Evolutionary conservation across 1,140 invertebrate genomes (phyloP), one percentile per base, ranked within the genome.

Genomic region (Lucilia sericata): DNA sequence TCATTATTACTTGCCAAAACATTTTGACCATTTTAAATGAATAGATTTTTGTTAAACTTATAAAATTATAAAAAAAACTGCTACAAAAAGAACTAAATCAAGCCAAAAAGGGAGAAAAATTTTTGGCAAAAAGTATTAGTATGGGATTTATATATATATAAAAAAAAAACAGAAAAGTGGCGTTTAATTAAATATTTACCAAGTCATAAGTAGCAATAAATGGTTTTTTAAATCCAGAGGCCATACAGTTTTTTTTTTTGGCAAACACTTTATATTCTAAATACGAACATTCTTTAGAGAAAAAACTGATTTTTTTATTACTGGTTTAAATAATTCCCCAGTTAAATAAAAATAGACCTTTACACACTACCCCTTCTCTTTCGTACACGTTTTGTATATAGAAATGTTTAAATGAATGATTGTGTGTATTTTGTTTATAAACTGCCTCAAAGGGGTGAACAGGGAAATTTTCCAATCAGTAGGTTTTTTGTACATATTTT

Each of bases 141-240:
- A 10, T 9, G 60, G 19, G 60, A 70, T 70, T 21, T 2, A 21
- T 19, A 70, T n/a, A n/a, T n/a, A n/a, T n/a, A n/a, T n/a, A n/a
- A n/a, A 70, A 70, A 19, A 70, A 70, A 19, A 80, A 80, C 74
- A 80, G 42, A 55, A 49, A 80, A 80, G 21, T 80, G 76, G 76
- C 76, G 42, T 80, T 80, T 80, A 80, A 80, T 80, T 80, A 80
- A 80, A 80, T 80, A 80, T 80, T 80, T 80, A 80, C 76, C 76
- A 42, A 49, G 42, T 80, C 76, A 49, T 80, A 80, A 80, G 76
- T 80, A 80, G 42, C 76, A 80, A 80, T 80, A 80, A 80, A 80
- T 80, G 76, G 76, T 80, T 21, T 49, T 80, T 80, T 80, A 80
- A 80, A 80, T 51, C 76, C 76, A 21, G 19, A 80, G 76, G 76